Conservation (phyloP, 2,888 invertebrate genomes). For the Pristionchus exspectatus region DNA sequence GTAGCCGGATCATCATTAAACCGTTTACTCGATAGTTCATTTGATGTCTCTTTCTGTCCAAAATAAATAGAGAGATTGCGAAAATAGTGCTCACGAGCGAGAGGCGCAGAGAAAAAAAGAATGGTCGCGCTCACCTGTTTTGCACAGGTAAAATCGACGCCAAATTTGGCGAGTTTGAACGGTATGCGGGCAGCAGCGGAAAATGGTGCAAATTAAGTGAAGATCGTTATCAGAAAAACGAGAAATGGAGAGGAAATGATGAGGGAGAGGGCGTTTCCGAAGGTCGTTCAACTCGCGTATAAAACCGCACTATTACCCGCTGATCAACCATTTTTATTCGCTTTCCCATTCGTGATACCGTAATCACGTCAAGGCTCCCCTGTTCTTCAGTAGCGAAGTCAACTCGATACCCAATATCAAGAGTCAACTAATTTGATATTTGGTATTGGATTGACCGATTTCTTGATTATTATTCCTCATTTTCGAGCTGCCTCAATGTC, state of each 20-base stretch:
- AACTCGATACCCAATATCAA: too few relatives aligned
- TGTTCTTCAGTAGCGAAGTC: not conserved
- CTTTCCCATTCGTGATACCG: not conserved
- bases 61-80: not conserved
- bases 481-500: too few relatives aligned
- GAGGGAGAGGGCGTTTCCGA: not conserved
- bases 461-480: too few relatives aligned
- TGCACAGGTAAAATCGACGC: not conserved
- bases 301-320: not conserved
- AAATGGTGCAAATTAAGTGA: not conserved
- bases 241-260: conserved; percentile 1
- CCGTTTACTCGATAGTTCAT: not conserved
- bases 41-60: not conserved
- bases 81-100: not conserved
- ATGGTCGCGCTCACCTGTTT: not conserved
- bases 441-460: too few relatives aligned
- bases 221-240: not conserved
- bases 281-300: conserved; percentile 4
- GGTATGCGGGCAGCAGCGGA: not conserved
- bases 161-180: not conserved
- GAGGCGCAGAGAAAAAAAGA: not conserved
- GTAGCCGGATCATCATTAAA: not conserved
- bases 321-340: not conserved
- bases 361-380: not conserved
- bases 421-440: not conserved